phyloP scores from a whole-genome alignment of 92 coral and sea anemone genomes.

The Metridium senile region DNA sequence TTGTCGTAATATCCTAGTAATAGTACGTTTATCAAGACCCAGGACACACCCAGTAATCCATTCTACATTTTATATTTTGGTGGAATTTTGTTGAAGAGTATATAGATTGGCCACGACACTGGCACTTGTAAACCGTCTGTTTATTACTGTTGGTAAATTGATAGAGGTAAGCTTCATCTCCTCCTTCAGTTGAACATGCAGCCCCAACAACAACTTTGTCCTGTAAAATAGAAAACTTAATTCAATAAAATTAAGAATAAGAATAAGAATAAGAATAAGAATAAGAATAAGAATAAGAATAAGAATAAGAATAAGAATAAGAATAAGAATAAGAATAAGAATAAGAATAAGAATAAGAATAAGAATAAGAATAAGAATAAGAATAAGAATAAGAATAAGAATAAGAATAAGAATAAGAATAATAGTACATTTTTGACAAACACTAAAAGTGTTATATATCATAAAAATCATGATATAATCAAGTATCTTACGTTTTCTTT shows the following conservation, averaged over 20 bases:
- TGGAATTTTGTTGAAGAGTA: neutral
- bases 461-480: no score
- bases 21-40: neutral
- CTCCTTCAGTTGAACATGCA: conserved; percentile 6
- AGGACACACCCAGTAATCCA: conserved; percentile 26
- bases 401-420: no score
- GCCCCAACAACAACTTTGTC: conserved; percentile 7
- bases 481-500: no score
- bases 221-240: neutral
- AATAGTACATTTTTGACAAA: no score
- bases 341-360: no score
- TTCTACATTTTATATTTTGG: neutral
- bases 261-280: no score
- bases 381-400: no score
- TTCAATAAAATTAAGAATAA: neutral
- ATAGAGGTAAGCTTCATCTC: conserved; percentile 19
- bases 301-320: no score
- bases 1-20: neutral
- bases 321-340: no score
- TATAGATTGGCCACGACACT: conserved; percentile 7
- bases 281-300: no score
- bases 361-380: no score
- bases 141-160: neutral
- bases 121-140: neutral
- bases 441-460: no score